Evolutionary conservation across 2,113 vertebrate genomes (phyloP).

Genomic region (Xiphias gladius): DNA sequence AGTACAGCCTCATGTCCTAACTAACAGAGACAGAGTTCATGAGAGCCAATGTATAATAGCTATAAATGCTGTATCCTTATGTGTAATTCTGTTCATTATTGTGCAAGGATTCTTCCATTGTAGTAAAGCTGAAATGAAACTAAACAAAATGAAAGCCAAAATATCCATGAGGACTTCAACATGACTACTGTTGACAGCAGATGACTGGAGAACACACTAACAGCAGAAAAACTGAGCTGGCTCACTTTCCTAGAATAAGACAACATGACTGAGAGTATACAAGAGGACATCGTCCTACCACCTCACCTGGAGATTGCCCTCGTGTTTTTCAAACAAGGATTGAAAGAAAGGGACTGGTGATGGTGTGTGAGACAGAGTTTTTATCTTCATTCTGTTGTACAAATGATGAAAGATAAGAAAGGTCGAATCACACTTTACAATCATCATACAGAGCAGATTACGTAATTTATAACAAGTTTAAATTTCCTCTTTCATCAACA

Average conservation of each 20-base stretch:
- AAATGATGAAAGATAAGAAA: not conserved
- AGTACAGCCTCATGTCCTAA: no score
- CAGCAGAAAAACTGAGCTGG: not conserved
- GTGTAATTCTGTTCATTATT: no score
- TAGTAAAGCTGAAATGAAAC: no score
- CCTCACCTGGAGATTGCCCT: constrained; percentile 68
- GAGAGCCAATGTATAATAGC: no score
- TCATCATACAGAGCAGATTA: not conserved
- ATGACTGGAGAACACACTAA: no score
- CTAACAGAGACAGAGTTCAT: no score
- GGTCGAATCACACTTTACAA: not conserved
- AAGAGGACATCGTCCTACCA: not conserved
- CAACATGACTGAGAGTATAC: not conserved
- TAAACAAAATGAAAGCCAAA: no score
- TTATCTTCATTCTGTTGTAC: constrained; percentile 66
- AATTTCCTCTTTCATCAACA: not conserved
- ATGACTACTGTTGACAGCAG: no score
- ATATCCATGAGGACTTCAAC: no score
- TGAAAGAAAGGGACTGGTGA: constrained; percentile 71
- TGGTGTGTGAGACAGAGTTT: constrained; percentile 53
- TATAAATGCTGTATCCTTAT: no score
- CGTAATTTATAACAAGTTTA: fast-evolving
- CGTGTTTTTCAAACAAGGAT: constrained; percentile 59
- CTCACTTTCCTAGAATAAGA: not conserved
- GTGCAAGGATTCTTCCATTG: no score